Conservation (phyloP, 2,888 invertebrate species). For the Aproaerema taeniolella region DNA sequence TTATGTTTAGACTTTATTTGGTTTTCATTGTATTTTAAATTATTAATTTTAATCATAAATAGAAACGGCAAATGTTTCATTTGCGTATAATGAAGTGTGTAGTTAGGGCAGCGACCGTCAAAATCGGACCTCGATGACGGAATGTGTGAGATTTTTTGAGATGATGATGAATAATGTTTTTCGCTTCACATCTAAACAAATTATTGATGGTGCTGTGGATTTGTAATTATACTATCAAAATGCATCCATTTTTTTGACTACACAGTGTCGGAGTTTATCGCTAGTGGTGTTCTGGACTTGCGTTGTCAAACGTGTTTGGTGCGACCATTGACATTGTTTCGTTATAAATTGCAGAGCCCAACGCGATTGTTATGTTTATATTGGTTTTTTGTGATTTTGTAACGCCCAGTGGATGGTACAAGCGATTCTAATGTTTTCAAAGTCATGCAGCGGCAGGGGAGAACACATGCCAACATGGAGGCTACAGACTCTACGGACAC, state of each 20-base stretch:
- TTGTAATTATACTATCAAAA: conserved; percentile 32
- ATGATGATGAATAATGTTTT: conserved; percentile 72
- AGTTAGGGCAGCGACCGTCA: conserved; percentile 69
- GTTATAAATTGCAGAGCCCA: conserved; percentile 58
- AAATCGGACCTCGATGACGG: conserved; percentile 72
- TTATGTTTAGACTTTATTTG: no score
- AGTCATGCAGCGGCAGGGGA: conserved; percentile 68
- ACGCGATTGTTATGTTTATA: conserved; percentile 71
- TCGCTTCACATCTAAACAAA: conserved; percentile 40
- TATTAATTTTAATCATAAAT: no score
- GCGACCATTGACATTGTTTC: conserved; percentile 73
- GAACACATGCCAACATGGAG: conserved; percentile 79
- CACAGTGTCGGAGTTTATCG: conserved; percentile 24
- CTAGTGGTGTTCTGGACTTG: conserved; percentile 35
- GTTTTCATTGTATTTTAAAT: no score
- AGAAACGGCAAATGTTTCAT: no score
- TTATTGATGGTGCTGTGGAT: conserved; percentile 39
- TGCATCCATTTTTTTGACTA: conserved; percentile 37
- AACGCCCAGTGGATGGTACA: conserved; percentile 53
- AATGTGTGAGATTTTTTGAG: conserved; percentile 72
- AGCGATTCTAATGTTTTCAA: conserved; percentile 72
- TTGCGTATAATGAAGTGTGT: conserved; percentile 40
- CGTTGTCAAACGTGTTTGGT: conserved; percentile 49
- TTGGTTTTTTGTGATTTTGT: conserved; percentile 54
- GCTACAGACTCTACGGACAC: conserved; percentile 79